These are phyloP conservation scores for Epinephelus lanceolatus DNA, from an alignment of 2,113 vertebrate genomes.

Conservation along the genomic window DNA sequence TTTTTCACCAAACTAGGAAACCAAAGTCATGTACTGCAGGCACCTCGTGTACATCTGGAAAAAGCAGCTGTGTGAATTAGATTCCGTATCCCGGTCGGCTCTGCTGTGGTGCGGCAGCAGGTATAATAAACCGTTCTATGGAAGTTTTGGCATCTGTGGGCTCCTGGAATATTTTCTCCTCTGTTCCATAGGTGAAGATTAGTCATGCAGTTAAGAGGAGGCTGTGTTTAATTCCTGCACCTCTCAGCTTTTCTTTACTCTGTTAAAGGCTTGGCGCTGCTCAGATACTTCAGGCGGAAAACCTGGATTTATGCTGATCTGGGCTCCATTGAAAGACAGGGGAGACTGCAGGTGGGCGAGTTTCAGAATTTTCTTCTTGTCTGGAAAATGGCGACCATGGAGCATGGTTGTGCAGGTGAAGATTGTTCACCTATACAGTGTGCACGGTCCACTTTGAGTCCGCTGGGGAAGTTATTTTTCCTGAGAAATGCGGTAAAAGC, in stretches of 20 bases:
- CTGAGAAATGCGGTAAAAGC: neutral
- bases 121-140: neutral
- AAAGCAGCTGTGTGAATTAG: too few relatives aligned
- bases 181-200: neutral
- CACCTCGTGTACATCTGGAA: neutral
- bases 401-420: too few relatives aligned
- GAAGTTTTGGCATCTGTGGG: neutral
- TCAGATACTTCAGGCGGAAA: neutral
- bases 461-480: too few relatives aligned
- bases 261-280: neutral
- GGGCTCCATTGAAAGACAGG: neutral
- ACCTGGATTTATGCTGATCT: neutral
- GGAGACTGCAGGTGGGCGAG: too few relatives aligned
- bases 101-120: neutral
- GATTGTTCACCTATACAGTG: too few relatives aligned
- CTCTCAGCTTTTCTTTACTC: neutral
- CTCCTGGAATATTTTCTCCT: neutral
- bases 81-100: neutral
- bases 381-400: too few relatives aligned
- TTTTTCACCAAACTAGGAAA: neutral
- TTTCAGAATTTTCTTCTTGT: too few relatives aligned
- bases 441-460: too few relatives aligned
- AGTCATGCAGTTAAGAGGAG: neutral
- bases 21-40: neutral
- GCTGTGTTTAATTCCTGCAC: neutral